These are phyloP conservation scores for Parambassis ranga DNA, from an alignment of 2,797 vertebrate species.

Conservation along the genomic window DNA sequence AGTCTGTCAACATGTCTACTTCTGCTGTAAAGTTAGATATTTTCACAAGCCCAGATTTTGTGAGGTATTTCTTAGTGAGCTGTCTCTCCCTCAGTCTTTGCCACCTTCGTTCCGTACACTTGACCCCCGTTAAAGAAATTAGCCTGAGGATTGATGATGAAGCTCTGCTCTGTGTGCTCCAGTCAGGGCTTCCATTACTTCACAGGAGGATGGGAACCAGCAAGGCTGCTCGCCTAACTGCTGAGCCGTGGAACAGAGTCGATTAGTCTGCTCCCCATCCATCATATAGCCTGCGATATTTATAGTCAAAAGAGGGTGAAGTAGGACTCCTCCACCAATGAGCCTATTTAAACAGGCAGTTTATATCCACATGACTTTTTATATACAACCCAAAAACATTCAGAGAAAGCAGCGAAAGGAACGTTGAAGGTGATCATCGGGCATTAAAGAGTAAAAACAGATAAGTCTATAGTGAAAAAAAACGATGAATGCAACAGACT, in stretches of 20 bases:
- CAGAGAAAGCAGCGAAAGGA: neutral
- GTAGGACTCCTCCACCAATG: no score
- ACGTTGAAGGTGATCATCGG: neutral
- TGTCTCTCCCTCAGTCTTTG: neutral
- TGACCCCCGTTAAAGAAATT: constrained; percentile 27
- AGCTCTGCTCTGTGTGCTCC: neutral
- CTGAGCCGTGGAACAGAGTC: constrained; percentile 4
- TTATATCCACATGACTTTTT: no score
- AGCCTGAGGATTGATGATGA: constrained; percentile 27
- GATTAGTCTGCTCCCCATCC: rapidly evolving
- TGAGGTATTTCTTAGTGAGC: neutral
- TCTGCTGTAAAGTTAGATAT: no score
- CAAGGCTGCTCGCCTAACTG: neutral
- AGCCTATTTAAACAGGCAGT: neutral
- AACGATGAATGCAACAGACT: neutral
- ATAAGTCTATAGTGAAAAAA: neutral
- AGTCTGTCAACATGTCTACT: neutral
- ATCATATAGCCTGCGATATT: neutral
- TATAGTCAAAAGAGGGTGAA: neutral
- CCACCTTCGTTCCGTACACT: neutral
- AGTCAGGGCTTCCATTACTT: neutral
- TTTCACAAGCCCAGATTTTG: neutral
- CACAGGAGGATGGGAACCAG: neutral
- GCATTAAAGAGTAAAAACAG: neutral
- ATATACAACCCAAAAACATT: neutral